Conservation (phyloP, 2,888 invertebrate species). For the Ophion slaviceki region DNA sequence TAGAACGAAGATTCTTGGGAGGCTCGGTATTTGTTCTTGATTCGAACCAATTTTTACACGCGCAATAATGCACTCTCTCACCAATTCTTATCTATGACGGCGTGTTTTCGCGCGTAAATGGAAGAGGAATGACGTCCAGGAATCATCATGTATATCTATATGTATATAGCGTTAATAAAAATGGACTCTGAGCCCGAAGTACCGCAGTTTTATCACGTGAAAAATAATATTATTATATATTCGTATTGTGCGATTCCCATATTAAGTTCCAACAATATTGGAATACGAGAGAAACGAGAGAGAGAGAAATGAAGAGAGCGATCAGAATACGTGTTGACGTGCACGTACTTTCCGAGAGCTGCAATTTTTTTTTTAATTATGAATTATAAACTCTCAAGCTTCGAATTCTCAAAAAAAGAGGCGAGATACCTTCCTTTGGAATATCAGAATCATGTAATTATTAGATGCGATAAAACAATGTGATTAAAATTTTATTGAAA, state of each 20-base stretch:
- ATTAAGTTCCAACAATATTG: conserved; percentile 12
- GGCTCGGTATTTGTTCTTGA: not conserved
- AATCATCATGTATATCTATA: conserved; percentile 15
- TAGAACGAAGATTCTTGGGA: not conserved
- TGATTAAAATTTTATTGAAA: conserved; percentile 23
- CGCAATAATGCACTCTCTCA: conserved; percentile 6
- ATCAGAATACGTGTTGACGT: conserved; percentile 33
- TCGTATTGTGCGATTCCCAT: conserved; percentile 17
- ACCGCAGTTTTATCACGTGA: conserved; percentile 36
- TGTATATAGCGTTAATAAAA: conserved; percentile 16
- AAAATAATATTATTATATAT: conserved; percentile 24
- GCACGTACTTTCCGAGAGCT: conserved; percentile 17
- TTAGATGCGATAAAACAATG: conserved; percentile 2
- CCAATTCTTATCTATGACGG: conserved; percentile 22
- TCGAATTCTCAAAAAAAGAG: not conserved
- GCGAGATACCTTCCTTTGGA: not conserved
- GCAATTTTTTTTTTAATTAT: not conserved
- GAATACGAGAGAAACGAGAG: not conserved
- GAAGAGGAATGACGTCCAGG: conserved; percentile 30
- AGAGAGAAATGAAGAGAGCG: not conserved
- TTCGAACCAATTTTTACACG: conserved; percentile 5
- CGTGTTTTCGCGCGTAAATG: conserved; percentile 5
- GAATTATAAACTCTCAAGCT: too few relatives aligned
- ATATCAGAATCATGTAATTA: not conserved
- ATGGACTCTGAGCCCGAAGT: conserved; percentile 28